Base-by-base conservation (phyloP, 2,113 vertebrate species). In the Thinocorus orbignyianus region DNA sequence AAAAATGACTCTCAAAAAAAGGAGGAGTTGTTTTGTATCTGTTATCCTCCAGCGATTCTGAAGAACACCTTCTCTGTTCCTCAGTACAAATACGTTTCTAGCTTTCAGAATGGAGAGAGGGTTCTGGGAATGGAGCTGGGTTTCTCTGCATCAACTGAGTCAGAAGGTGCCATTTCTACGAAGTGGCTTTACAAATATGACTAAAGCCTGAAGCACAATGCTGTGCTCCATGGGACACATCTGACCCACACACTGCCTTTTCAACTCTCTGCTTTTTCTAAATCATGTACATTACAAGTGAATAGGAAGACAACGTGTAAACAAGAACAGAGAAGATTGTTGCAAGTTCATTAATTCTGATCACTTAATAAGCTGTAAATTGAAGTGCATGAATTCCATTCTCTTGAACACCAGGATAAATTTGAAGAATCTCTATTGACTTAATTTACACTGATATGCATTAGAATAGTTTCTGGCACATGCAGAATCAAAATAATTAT, bases 321-420 rank as follows among this genome's bases (percentile, higher is more conserved):
- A 96, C 95, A 96, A 91, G 94, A 93, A 81, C 72, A 89, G 83
- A 87, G 92, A 95, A 96, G 89, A 84, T 91, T 87, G 81, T n/a
- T 65, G 86, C 4, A 0, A 92, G 91, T 96, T 97, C 94, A 97
- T 97, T 97, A 96, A 97, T 95, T 95, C 96, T 96, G 96, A 96
- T 96, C 93, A 94, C 94, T 96, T 96, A 94, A 95, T 95, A 94
- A 94, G 91, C 92, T 96, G 93, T 92, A 96, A 96, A 96, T 94
- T 95, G 95, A 96, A 97, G 95, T 84, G 93, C 65, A 79, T 91
- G 82, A 96, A 93, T 96, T 96, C 86, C 88, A 95, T 96, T 96
- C 93, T 96, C 90, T 83, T 41, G 86, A 95, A 95, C 95, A 96
- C 95, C 86, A 95, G 92, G 95, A 81, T 95, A 95, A 97, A 96